These are phyloP conservation scores for Cryptoprocta ferox DNA, from an alignment of 2,797 vertebrate genomes.

Conservation along the genomic window DNA sequence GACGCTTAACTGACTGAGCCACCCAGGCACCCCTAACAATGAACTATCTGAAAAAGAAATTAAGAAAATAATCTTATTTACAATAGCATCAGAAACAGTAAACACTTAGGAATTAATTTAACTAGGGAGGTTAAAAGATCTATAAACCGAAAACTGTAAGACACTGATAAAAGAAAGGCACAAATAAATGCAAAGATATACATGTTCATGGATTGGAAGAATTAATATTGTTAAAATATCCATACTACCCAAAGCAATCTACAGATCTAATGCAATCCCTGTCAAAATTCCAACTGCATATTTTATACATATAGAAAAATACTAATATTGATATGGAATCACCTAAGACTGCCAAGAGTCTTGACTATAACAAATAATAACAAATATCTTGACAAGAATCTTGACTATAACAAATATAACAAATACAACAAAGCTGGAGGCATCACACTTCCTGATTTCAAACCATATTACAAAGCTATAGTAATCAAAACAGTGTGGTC, in stretches of 20 bases:
- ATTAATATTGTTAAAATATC: background rate
- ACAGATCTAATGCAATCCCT: background rate
- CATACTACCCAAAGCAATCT: background rate
- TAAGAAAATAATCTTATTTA: slow-evolving; percentile 15
- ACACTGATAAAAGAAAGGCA: background rate
- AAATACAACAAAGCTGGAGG: background rate
- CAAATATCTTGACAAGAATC: too few relatives aligned
- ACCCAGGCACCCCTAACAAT: background rate
- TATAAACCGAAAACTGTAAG: background rate
- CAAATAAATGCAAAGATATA: background rate
- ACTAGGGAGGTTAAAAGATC: background rate
- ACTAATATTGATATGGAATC: background rate
- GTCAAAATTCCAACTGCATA: background rate
- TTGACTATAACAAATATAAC: background rate
- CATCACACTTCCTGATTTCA: background rate
- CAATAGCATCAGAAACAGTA: background rate
- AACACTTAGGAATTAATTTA: background rate
- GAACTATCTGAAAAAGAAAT: background rate
- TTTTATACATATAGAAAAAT: slow-evolving; percentile 1
- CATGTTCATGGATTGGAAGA: background rate
- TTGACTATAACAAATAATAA: background rate
- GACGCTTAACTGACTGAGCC: too few relatives aligned
- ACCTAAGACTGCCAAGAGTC: background rate
- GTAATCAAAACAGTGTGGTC: background rate
- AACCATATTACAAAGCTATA: background rate